phyloP scores from a whole-genome alignment of 2,797 vertebrate genomes.

The Helostoma temminkii region DNA sequence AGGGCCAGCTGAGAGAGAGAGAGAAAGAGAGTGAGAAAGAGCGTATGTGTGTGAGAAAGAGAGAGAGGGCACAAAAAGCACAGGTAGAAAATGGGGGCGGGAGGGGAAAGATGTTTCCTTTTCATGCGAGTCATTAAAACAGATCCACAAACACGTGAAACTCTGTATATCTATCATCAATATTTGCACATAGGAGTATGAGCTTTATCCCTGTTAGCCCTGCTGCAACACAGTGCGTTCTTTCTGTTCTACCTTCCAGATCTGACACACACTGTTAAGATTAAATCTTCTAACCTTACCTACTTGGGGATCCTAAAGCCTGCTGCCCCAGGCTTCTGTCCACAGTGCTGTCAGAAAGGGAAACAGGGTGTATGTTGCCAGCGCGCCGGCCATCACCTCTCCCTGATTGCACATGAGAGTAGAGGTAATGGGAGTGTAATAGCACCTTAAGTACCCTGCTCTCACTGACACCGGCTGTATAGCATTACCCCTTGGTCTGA shows the following conservation, averaged over 20 bases:
- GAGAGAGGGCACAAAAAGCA: conserved; percentile 51
- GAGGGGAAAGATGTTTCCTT: conserved; percentile 60
- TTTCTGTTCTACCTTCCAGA: conserved; percentile 36
- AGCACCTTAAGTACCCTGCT: conserved; percentile 83
- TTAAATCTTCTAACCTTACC: conserved; percentile 68
- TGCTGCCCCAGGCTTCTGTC: conserved; percentile 61
- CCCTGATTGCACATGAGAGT: conserved; percentile 81
- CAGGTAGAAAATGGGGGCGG: conserved; percentile 55
- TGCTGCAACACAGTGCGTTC: conserved; percentile 35
- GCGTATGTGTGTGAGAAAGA: background rate
- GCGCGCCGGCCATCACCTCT: conserved; percentile 81
- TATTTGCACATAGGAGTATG: conserved; percentile 52
- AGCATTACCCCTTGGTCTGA: conserved; percentile 75
- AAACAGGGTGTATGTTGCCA: conserved; percentile 76
- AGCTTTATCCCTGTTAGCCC: conserved; percentile 42
- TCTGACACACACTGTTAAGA: conserved; percentile 61
- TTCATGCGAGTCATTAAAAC: conserved; percentile 75
- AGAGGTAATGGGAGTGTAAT: conserved; percentile 84
- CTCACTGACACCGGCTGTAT: conserved; percentile 79
- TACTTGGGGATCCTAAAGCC: conserved; percentile 44
- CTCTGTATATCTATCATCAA: conserved; percentile 71
- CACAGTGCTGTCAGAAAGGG: conserved; percentile 72
- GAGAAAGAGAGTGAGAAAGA: conserved; percentile 13
- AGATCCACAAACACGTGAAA: conserved; percentile 67
- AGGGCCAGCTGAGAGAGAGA: conserved; percentile 78